Base-by-base conservation (phyloP, 2,888 invertebrate genomes). In the Polietes domitor region DNA sequence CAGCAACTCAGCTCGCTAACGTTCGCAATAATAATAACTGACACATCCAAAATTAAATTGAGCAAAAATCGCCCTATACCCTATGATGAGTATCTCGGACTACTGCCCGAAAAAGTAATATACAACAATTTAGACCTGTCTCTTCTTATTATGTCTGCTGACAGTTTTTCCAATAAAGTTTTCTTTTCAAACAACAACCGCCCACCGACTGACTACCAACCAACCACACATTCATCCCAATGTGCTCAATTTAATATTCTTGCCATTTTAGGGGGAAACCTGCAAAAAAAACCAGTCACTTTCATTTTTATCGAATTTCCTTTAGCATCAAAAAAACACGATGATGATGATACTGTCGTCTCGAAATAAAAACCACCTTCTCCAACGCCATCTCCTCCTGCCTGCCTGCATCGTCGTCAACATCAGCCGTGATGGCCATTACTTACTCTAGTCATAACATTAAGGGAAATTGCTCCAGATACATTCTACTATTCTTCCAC, bases 281-380 rank as follows among this genome's bases (percentile, higher is more conserved):
- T 28, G n/a, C 32, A 32, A 63, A 63, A 83, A 77, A 37, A 37
- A 37, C 37, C 37, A n/a, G 70, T 71, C 32, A 83, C 83, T 83
- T 83, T 83, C 80, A 80, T 61, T 83, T 80, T 73, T 75, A 74
- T 37, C 77, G 80, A 71, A 75, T 80, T 78, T 65, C 50, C 50
- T 74, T 68, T 65, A 37, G 41, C 41, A 68, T 26, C 15, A 68
- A 21, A 37, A 24, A 24, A 68, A 15, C 43, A 68, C 24, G 65
- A 65, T 73, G 73, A 15, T 47, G 41, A 70, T 37, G 5, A 55
- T 37, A 55, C 72, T 21, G 5, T 65, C 50, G 65, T 76, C 28
- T 28, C 53, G n/a, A 17, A 61, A 15, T 72, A 72, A 83, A 77
- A 68, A 58, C 58, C 63, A 77, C 17, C 72, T 47, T 41, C 37